Conservation (phyloP, 2,888 invertebrate species). For the Limnephilus auricula region DNA sequence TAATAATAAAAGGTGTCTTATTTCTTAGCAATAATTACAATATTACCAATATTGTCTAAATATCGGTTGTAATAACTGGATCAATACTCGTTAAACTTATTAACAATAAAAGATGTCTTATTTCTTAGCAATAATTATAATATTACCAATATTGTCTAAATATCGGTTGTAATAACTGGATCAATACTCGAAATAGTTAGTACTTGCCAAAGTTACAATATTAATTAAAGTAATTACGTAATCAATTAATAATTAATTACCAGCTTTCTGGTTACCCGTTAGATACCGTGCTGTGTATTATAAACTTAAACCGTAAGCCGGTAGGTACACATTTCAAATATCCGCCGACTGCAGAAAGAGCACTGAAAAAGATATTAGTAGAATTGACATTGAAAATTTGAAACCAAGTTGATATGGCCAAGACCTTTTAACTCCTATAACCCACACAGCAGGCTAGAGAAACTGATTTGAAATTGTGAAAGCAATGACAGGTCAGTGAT, state of each 20-base stretch:
- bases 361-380: neutral
- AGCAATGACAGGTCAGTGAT: no score
- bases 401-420: no score
- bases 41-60: neutral
- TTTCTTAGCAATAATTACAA: no score
- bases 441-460: no score
- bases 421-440: no score
- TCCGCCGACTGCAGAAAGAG: neutral
- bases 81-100: neutral
- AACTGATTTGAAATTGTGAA: no score
- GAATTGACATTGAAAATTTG: neutral
- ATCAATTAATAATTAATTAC: conserved; percentile 2
- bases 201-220: neutral
- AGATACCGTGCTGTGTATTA: neutral
- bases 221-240: neutral
- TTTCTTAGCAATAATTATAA: no score
- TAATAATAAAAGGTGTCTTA: no score
- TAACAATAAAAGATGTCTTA: no score
- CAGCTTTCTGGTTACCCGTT: neutral
- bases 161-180: neutral
- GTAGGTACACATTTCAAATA: neutral
- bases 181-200: neutral
- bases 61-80: neutral
- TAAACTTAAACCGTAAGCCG: neutral
- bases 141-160: neutral